Evolutionary conservation across 1,140 invertebrate genomes (phyloP).

Genomic region (Hyposmocoma kahamanoa): DNA sequence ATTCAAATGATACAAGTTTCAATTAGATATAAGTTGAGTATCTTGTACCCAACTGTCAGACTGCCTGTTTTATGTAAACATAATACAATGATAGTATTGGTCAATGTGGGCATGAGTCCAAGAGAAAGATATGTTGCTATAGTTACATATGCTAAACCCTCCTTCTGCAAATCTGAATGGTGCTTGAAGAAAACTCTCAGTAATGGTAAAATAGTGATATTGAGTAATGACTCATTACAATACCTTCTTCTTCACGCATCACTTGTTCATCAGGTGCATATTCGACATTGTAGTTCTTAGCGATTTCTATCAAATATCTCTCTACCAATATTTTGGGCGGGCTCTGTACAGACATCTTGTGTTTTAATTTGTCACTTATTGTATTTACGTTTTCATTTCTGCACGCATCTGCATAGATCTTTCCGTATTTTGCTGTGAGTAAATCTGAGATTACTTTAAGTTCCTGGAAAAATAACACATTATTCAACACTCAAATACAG

Average conservation of each 20-base stretch:
- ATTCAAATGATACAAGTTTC: too few relatives aligned
- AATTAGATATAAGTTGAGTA: too few relatives aligned
- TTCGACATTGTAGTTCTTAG: constrained; percentile 93
- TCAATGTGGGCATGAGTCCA: too few relatives aligned
- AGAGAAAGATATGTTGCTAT: too few relatives aligned
- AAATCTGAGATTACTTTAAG: constrained; percentile 95
- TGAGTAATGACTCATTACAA: constrained; percentile 6
- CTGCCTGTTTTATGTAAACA: too few relatives aligned
- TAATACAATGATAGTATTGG: too few relatives aligned
- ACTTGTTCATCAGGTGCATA: constrained; percentile 95
- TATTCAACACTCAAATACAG: too few relatives aligned
- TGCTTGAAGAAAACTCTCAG: too few relatives aligned
- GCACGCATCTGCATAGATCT: constrained; percentile 91
- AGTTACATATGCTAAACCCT: too few relatives aligned
- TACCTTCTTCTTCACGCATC: constrained; percentile 85
- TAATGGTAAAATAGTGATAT: background rate
- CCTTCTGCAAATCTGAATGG: too few relatives aligned
- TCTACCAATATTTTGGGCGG: constrained; percentile 97
- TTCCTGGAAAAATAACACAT: constrained; percentile 78
- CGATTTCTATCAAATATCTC: constrained; percentile 96
- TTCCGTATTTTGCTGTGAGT: constrained; percentile 94
- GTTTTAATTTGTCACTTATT: constrained; percentile 95
- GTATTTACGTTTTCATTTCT: constrained; percentile 84
- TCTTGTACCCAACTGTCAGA: too few relatives aligned
- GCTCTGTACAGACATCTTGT: constrained; percentile 96